Evolutionary conservation across 2,888 invertebrate genomes (phyloP), one percentile per base, ranked within the genome.

Genomic region (Drosophila kuntzei): DNA sequence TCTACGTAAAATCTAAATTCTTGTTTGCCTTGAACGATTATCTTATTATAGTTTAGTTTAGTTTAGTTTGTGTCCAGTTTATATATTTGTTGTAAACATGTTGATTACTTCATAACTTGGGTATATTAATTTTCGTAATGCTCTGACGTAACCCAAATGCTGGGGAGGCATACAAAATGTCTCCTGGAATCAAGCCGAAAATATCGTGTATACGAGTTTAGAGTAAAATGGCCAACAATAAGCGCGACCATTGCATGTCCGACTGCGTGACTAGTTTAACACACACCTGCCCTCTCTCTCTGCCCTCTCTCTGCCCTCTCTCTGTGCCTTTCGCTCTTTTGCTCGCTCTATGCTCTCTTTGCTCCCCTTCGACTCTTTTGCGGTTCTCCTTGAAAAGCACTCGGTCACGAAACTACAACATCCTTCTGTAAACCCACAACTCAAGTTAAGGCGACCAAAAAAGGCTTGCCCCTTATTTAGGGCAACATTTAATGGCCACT

Each of bases 401-500:
- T 89, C 79, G 85, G 84, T 89, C 87, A 85, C 89, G 89, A 89
- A 80, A 73, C 71, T 67, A 65, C 71, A 71, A 75, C 79, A 75
- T 75, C 74, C 74, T 76, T 78, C 79, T 64, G 63, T 73, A 78
- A 77, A 27, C 66, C 78, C 75, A 77, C 76, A 73, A 78, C 61
- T 78, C 79, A 74, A 78, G 68, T 59, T 78, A 76, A 76, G 76
- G 85, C 82, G 76, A 82, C 87, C 87, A 85, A 84, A 81, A 87
- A 85, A 89, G 84, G 84, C 84, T 87, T 89, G 89, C 79, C 84
- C 87, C 75, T 70, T 89, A 82, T 89, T 86, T 87, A 74, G 84
- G 87, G 79, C 89, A 87, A 84, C 84, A 87, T 84, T 87, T 84
- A 89, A 89, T 89, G 89, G 73, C 87, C 89, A 87, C 55, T 89